Evolutionary conservation across 2,888 invertebrate genomes (phyloP).

Genomic region (Scelioninae gen. 2): DNA sequence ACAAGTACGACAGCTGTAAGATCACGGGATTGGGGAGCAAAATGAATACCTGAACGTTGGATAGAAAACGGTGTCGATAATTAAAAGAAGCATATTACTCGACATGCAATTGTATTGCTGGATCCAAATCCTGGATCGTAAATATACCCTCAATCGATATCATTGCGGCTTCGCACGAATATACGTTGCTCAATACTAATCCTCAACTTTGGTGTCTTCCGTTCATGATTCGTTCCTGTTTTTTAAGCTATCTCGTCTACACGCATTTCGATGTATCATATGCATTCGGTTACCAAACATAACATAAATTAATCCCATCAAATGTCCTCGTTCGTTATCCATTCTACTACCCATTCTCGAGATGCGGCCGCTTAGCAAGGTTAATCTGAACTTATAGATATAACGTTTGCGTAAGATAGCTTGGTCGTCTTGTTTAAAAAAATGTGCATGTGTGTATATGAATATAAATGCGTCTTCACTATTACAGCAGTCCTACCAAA

Average conservation of each 20-base stretch:
- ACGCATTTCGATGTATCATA: constrained; percentile 62
- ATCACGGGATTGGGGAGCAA: constrained; percentile 59
- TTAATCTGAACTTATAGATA: constrained; percentile 71
- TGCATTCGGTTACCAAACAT: constrained; percentile 72
- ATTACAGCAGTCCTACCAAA: constrained; percentile 62
- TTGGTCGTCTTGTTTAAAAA: constrained; percentile 11
- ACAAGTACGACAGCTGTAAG: constrained; percentile 62
- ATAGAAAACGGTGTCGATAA: constrained; percentile 36
- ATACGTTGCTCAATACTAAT: too few species aligned
- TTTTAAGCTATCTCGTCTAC: constrained; percentile 46
- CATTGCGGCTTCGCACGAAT: too few species aligned
- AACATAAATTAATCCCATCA: constrained; percentile 74
- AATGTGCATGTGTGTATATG: neutral
- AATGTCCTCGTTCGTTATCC: constrained; percentile 73
- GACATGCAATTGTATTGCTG: too few species aligned
- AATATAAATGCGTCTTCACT: constrained; percentile 12
- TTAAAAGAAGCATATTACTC: too few species aligned
- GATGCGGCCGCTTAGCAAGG: constrained; percentile 70
- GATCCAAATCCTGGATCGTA: too few species aligned
- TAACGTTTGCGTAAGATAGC: constrained; percentile 67
- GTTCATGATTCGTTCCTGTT: constrained; percentile 28
- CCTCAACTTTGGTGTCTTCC: constrained; percentile 6
- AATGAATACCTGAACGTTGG: constrained; percentile 37
- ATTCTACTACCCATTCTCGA: constrained; percentile 60
- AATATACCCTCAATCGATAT: too few species aligned